phyloP scores from a whole-genome alignment of 2,113 vertebrate genomes.

The Ictalurus punctatus region DNA sequence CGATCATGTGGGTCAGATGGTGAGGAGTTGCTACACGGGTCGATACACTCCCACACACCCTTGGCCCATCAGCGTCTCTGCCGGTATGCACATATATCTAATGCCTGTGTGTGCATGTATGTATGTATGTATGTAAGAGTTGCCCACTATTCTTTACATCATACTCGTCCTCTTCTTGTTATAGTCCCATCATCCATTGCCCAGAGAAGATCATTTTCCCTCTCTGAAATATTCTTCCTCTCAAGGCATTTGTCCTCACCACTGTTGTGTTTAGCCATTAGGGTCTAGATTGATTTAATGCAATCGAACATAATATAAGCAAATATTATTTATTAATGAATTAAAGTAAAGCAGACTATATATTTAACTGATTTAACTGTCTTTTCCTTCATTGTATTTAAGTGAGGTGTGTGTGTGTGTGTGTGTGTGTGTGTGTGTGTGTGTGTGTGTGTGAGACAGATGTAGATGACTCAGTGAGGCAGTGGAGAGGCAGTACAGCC shows the following conservation, averaged over 20 bases:
- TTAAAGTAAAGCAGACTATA: not conserved
- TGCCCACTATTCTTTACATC: not conserved
- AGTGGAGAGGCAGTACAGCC: conserved; percentile 74
- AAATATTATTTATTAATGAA: not conserved
- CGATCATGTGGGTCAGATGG: conserved; percentile 79
- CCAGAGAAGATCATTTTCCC: not conserved
- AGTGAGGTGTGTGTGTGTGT: conserved; percentile 13
- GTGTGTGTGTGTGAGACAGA: conserved; percentile 64
- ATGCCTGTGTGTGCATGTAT: not conserved
- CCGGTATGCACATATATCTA: conserved; percentile 47
- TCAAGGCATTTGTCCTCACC: not conserved
- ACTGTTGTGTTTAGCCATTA: not conserved
- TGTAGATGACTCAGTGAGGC: conserved; percentile 80
- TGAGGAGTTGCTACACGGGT: conserved; percentile 79
- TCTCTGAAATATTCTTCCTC: not conserved
- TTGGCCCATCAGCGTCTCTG: conserved; percentile 12
- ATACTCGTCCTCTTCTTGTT: not conserved
- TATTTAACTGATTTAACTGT: not conserved
- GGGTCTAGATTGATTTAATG: not conserved
- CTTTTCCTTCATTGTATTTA: not conserved
- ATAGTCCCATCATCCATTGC: not conserved
- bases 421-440: conserved; percentile 5
- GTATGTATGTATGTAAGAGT: not conserved
- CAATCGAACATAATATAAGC: not conserved
- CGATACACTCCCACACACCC: conserved; percentile 63